phyloP scores from a whole-genome alignment of 1,140 invertebrate species.

The Drosophila pectinifera region DNA sequence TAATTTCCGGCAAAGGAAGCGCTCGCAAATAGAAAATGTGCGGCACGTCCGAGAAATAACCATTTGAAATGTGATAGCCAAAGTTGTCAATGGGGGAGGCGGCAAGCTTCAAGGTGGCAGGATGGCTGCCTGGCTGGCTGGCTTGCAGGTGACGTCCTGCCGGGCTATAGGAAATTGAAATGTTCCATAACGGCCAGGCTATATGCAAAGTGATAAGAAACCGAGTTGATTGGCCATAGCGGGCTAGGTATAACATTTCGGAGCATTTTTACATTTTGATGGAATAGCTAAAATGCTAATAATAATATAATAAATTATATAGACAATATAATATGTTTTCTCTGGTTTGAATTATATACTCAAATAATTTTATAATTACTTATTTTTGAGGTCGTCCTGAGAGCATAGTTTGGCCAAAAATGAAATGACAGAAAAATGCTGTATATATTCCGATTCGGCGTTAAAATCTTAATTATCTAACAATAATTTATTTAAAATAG shows the following conservation, averaged over 20 bases:
- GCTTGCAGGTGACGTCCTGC: slow-evolving; percentile 23
- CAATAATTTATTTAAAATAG: no score
- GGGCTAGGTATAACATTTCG: background rate
- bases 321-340: no score
- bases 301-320: slow-evolving; percentile 4
- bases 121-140: no score
- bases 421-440: no score
- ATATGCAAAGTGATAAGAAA: slow-evolving; percentile 65
- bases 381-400: no score
- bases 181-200: slow-evolving; percentile 43
- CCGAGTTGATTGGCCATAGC: background rate
- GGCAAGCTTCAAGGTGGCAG: background rate
- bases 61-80: slow-evolving; percentile 69
- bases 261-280: background rate
- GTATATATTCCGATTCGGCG: no score
- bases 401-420: no score
- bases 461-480: no score
- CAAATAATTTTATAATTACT: no score
- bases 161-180: slow-evolving; percentile 71
- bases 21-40: slow-evolving; percentile 61
- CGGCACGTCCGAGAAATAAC: slow-evolving; percentile 43
- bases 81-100: slow-evolving; percentile 23
- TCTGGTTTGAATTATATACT: no score
- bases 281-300: no score
- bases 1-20: slow-evolving; percentile 77